Evolutionary conservation across 2,888 invertebrate species (phyloP), one percentile per base, ranked within the genome.

Genomic region (Apoda limacodes): DNA sequence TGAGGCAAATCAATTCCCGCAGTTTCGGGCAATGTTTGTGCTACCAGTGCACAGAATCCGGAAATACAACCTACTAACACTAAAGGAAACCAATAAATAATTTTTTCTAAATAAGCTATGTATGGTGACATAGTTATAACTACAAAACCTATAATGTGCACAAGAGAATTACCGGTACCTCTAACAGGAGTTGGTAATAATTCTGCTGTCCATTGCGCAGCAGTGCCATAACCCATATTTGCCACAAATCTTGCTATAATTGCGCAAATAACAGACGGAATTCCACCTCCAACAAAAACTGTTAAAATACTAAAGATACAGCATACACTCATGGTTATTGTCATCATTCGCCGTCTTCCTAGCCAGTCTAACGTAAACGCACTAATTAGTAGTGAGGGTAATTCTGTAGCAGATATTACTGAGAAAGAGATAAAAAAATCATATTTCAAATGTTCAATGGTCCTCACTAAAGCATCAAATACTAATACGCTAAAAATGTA

Each of bases 341-440:
- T 9, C 5, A 5, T 10, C n/a, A 22, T 7, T n/a, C 5, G 7
- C 30, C 64, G 65, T 20, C 74, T 57, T 7, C 74, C 72, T 2
- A 57, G 56, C 19, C 48, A 41, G 35, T 74, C 74, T 34, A 69
- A 46, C 7, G 58, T 37, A 29, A 72, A 64, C 1, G 67, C 52
- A n/a, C 70, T 32, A 22, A 72, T 25, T 3, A 63, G 17, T 5
- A 67, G 29, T 0, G 74, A 65, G 2, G 74, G 72, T 6, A 66
- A 58, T 39, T 72, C 72, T 2, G 71, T 72, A 3, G 66, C 42
- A 2, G 71, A 71, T 9, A 67, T 46, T 3, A 71, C 40, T 5
- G 69, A 57, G 35, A 74, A 72, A 0, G 72, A 70, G n/a, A 71
- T 20, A 37, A 72, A 74, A 34, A 67, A 69, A 37, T 74, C 55